Conservation (phyloP, 2,113 vertebrate species). For the Cacatua alba region DNA sequence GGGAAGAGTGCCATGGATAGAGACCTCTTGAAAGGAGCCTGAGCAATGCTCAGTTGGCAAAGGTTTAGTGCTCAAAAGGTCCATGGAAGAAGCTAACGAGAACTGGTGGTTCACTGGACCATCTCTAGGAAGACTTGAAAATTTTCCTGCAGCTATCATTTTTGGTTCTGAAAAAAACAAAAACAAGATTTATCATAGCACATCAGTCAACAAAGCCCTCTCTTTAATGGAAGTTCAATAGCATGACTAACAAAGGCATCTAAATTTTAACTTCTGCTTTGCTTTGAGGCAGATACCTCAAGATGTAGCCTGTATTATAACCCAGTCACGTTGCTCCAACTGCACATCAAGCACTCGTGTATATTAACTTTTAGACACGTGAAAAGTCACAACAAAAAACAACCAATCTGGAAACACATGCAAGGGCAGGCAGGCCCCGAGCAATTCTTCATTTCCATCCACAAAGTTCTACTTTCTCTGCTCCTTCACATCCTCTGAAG, state of each 20-base stretch:
- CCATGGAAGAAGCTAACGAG: constrained; percentile 90
- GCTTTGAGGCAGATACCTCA: neutral
- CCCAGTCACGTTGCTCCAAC: rapidly evolving
- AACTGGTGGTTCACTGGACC: constrained; percentile 77
- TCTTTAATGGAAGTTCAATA: neutral
- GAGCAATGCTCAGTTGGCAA: constrained; percentile 58
- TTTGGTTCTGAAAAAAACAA: constrained; percentile 77
- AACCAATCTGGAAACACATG: neutral
- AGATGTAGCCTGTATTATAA: neutral
- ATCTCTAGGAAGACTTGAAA: constrained; percentile 89
- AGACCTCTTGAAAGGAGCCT: constrained; percentile 81
- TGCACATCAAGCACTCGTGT: neutral
- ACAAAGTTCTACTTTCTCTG: neutral
- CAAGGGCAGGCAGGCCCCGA: neutral
- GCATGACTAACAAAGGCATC: constrained; percentile 25
- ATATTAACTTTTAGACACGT: neutral
- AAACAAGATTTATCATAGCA: neutral
- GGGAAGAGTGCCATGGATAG: constrained; percentile 94
- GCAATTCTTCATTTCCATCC: neutral
- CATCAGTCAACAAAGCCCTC: constrained; percentile 11
- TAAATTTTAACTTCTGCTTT: neutral
- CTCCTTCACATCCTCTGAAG: neutral
- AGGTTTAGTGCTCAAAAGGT: constrained; percentile 87
- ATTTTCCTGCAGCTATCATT: constrained; percentile 94
- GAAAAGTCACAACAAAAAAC: neutral